Evolutionary conservation across 2,113 vertebrate species (phyloP).

Genomic region (Eptesicus fuscus): DNA sequence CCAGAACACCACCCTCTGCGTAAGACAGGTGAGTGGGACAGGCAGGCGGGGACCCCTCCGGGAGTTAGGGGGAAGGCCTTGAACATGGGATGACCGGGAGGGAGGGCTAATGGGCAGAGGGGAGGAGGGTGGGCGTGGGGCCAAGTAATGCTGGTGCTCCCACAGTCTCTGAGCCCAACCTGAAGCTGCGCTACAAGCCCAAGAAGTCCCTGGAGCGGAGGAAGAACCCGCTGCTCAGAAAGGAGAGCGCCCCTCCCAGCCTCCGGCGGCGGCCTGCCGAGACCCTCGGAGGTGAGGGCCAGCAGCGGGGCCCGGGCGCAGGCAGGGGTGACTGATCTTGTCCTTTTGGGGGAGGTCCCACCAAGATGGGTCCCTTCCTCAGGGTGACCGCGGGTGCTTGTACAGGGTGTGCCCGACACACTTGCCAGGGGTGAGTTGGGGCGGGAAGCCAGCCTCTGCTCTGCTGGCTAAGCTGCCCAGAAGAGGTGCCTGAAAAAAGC

Average conservation of each 20-base stretch:
- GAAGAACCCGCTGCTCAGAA: constrained; percentile 92
- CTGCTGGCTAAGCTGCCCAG: background rate
- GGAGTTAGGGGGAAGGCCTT: background rate
- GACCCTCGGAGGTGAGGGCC: constrained; percentile 81
- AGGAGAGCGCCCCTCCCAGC: constrained; percentile 91
- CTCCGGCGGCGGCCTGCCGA: constrained; percentile 86
- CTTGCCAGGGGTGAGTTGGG: background rate
- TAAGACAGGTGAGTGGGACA: constrained; percentile 86
- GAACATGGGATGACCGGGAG: background rate
- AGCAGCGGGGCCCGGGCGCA: accelerated
- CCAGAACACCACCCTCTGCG: constrained; percentile 88
- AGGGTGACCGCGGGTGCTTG: accelerated
- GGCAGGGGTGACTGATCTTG: background rate
- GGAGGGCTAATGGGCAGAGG: background rate
- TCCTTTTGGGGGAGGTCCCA: background rate
- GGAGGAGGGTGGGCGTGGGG: background rate
- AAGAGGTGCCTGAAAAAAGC: background rate
- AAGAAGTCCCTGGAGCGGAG: constrained; percentile 91
- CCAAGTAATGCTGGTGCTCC: background rate
- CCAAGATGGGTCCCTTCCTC: background rate
- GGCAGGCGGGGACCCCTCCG: accelerated
- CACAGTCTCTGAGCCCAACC: constrained; percentile 93
- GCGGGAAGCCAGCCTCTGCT: background rate
- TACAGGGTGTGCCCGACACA: background rate
- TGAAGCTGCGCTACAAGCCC: constrained; percentile 92